phyloP scores from a whole-genome alignment of 2,797 vertebrate species.

The Sebastes elongatus region DNA sequence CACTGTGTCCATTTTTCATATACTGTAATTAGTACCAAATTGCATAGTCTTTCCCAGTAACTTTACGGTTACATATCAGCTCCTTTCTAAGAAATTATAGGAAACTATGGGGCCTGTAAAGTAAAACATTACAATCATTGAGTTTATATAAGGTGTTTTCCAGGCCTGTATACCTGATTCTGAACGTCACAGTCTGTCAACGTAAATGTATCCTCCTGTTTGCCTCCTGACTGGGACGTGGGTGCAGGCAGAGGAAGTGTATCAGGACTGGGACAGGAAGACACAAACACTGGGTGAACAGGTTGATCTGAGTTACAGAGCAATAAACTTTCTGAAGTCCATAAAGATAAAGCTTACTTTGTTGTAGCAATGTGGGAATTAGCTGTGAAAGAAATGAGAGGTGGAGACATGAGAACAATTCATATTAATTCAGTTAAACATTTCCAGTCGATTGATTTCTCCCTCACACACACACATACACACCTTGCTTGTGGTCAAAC shows the following conservation, averaged over 20 bases:
- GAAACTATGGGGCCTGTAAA: background rate
- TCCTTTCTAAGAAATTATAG: too few species aligned
- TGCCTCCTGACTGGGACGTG: background rate
- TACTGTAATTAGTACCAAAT: background rate
- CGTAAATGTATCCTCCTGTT: background rate
- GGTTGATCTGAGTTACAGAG: background rate
- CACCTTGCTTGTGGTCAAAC: slow-evolving; percentile 51
- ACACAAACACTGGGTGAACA: background rate
- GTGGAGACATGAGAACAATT: background rate
- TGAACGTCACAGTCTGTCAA: background rate
- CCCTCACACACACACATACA: background rate
- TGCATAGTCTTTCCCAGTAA: background rate
- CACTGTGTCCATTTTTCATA: background rate
- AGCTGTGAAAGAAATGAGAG: slow-evolving; percentile 27
- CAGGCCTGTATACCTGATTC: slow-evolving; percentile 44
- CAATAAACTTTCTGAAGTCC: background rate
- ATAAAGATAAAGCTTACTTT: slow-evolving; percentile 53
- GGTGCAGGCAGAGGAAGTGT: slow-evolving; percentile 4
- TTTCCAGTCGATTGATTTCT: background rate
- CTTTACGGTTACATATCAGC: background rate
- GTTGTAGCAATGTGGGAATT: background rate
- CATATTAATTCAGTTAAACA: background rate
- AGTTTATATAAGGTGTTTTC: background rate
- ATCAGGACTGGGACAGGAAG: slow-evolving; percentile 31
- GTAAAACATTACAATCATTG: background rate